Base-by-base conservation (phyloP, 2,888 invertebrate species). In the Cantharis lateralis region DNA sequence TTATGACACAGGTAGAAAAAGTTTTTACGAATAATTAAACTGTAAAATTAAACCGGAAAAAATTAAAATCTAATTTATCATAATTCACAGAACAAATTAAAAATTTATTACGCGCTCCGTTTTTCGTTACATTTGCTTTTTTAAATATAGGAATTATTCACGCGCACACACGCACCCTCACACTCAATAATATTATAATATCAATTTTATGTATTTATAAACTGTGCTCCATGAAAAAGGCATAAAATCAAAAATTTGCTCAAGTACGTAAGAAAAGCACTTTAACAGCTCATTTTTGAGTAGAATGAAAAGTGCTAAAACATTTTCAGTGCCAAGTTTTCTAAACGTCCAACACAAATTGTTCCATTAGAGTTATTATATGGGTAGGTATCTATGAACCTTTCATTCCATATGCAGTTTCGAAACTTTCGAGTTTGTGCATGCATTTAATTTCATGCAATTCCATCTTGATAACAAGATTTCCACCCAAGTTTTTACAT, bases 251-350 rank as follows among this genome's bases (percentile, higher is more conserved):
- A 5, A 20, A 48, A 15, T 63, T 66, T 72, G 64, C 24, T 48
- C 72, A 48, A 66, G 63, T 48, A 32, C 72, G 20, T 66, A n/a
- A 32, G 69, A 26, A 68, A 26, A 32, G 48, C 20, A 13, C 20
- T 24, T 68, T 68, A 73, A 73, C 62, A 68, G 73, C 73, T 26
- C 61, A 68, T 73, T 62, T 48, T 73, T 28, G 68, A 62, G 73
- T 62, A 62, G 68, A 73, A 62, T 62, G 62, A 48, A 66, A 70
- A 70, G 62, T 64, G 70, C 70, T 74, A 70, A 66, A 70, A 74
- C 61, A 64, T 70, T 70, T 74, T 74, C 74, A 3, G 71, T 74
- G 74, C 74, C 74, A 74, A 74, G 61, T 74, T 64, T 66, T 74
- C 68, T 68, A 73, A 62, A 62, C 48, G 73, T 73, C 28, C 62